These are phyloP conservation scores for Campaea margaritaria DNA, from an alignment of 2,888 invertebrate genomes.

Conservation along the genomic window DNA sequence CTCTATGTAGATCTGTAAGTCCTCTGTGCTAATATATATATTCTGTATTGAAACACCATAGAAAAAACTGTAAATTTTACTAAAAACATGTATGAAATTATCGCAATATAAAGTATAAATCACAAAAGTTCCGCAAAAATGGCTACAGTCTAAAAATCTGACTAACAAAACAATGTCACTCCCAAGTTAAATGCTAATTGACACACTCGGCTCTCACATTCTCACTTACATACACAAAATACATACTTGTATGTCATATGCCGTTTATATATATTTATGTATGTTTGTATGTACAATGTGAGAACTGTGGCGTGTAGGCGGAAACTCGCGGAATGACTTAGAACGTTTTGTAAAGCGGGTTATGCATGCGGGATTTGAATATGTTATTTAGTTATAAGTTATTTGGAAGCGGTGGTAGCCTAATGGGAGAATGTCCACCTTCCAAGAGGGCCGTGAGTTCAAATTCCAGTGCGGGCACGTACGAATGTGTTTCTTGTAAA, in stretches of 20 bases:
- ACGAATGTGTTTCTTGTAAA: too few relatives aligned
- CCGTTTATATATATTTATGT: background rate
- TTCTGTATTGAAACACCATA: too few relatives aligned
- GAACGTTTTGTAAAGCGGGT: background rate
- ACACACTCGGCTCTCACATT: background rate
- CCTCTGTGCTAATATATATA: too few relatives aligned
- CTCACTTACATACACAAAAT: background rate
- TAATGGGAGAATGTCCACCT: too few relatives aligned
- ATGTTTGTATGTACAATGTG: background rate
- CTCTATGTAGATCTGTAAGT: too few relatives aligned
- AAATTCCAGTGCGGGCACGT: too few relatives aligned
- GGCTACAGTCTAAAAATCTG: background rate
- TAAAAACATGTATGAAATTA: too few relatives aligned
- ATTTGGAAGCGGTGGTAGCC: too few relatives aligned
- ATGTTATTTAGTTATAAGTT: too few relatives aligned
- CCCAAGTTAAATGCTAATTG: conserved; percentile 3
- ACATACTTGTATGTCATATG: background rate
- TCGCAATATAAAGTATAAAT: too few relatives aligned
- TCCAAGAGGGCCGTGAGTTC: too few relatives aligned
- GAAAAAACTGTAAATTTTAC: too few relatives aligned
- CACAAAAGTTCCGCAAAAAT: background rate
- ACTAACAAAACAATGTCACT: conserved; percentile 1
- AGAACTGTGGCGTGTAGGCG: background rate
- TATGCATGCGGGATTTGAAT: conserved; percentile 4
- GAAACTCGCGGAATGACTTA: conserved; percentile 11